Evolutionary conservation across 2,888 invertebrate species (phyloP), one percentile per base, ranked within the genome.

Genomic region (Mystacides longicornis): DNA sequence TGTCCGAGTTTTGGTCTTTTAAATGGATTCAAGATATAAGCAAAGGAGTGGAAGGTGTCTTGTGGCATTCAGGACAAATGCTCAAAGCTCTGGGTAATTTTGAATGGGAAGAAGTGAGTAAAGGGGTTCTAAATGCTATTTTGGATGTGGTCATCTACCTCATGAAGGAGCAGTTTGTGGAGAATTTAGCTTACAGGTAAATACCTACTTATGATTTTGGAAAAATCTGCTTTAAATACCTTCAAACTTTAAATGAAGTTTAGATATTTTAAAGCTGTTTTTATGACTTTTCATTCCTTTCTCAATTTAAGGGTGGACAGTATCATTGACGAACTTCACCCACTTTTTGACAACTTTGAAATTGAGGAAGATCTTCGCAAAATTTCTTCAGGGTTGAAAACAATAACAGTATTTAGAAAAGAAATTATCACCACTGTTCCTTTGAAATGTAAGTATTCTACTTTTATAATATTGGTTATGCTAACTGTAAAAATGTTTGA

Each of bases 1-100:
- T 56, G 1, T 65, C 72, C n/a, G 71, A 75, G 20, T 74, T 74
- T 64, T 78, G 75, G 77, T 68, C 69, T 47, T 71, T 81, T 57
- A 63, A 65, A 18, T 80, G 80, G 71, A 59, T 79, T 2, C 68
- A 72, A 1, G 66, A 69, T n/a, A 71, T 78, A 20, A 62, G 80
- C 1, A 55, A 64, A 1, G 75, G 73, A 60, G 61, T 72, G 3
- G 74, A 73, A 52, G 59, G 64, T 1, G 59, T 79, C 5, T 58
- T 78, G 21, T 66, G 66, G 0, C 74, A 80, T 59, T 59, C 69
- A 1, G 71, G 72, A 2, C 68, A 73, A n/a, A 63, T 81, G 14
- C 62, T 78, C 50, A 73, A 75, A 1, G 68, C 74, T 2, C 72
- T 73, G 45, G 75, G 77, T 58, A 65, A 66, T 53, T 63, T 79